Percentiles rank a stretch among this genome's conserved stretches.
Evolutionary conservation across 2,797 vertebrate genomes (phyloP).

Genomic region (Tangara arthus): DNA sequence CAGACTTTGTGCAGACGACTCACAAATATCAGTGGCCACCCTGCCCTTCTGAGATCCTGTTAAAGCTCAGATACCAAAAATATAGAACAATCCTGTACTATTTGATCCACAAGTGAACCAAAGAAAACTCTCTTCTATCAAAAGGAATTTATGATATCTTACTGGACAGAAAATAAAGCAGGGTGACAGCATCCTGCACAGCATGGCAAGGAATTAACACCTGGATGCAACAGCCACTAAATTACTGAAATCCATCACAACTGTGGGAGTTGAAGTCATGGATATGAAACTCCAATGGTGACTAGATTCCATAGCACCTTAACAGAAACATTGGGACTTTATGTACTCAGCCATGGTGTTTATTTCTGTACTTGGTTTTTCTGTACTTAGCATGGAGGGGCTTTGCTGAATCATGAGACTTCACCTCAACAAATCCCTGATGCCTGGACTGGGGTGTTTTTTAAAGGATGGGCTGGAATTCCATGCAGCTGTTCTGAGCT

Average conservation of each 20-base stretch:
- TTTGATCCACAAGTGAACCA: neutral
- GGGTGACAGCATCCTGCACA: neutral
- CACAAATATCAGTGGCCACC: neutral
- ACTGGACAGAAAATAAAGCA: neutral
- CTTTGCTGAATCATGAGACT: neutral
- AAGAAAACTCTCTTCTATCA: neutral
- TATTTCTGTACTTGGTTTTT: neutral
- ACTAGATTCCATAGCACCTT: neutral
- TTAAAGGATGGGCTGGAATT: neutral
- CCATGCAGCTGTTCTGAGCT: neutral
- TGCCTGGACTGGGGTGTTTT: accelerated
- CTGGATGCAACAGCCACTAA: neutral
- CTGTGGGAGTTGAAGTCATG: neutral
- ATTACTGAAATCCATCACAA: neutral
- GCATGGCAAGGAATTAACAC: neutral
- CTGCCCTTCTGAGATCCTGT: neutral
- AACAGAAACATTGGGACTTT: neutral
- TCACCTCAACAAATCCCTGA: neutral
- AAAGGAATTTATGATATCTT: neutral
- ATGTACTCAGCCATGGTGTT: neutral
- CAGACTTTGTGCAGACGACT: neutral
- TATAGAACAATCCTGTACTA: neutral
- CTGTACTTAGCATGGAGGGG: neutral
- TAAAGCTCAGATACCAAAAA: neutral
- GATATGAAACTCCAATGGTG: neutral